phyloP scores from a whole-genome alignment of 2,888 invertebrate genomes.

The Metopia argyrocephala region DNA sequence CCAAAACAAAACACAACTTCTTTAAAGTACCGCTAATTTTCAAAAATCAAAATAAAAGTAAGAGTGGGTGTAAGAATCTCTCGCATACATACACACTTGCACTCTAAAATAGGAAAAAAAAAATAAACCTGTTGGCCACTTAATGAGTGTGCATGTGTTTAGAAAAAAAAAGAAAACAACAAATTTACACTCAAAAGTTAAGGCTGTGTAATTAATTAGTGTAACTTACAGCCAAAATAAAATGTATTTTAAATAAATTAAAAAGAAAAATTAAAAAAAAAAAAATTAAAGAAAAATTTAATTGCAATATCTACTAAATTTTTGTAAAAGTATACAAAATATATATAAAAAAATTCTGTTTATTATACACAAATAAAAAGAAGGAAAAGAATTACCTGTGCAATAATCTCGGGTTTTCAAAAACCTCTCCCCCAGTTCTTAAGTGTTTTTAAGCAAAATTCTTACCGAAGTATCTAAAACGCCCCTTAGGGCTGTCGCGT shows the following conservation, averaged over 20 bases:
- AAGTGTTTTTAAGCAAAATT: conserved; percentile 75
- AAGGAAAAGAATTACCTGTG: conserved; percentile 9
- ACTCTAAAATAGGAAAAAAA: neutral
- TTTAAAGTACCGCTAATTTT: neutral
- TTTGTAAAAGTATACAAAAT: neutral
- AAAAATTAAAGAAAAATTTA: neutral
- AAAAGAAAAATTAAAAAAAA: conserved; percentile 10
- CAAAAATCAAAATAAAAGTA: conserved; percentile 5
- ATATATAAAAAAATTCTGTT: neutral
- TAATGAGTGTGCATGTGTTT: conserved; percentile 12
- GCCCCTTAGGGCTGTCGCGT: conserved; percentile 80
- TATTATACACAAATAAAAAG: neutral
- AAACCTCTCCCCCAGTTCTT: conserved; percentile 20
- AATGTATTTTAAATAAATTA: neutral
- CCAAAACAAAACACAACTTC: conserved; percentile 22
- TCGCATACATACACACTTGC: neutral
- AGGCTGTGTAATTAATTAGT: no score
- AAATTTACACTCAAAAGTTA: neutral
- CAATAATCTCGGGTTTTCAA: no score
- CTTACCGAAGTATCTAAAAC: conserved; percentile 79
- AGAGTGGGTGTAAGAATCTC: neutral
- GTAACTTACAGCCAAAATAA: no score
- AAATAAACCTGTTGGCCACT: conserved; percentile 56
- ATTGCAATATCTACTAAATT: no score
- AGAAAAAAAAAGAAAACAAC: conserved; percentile 12